Conservation (phyloP, 2,797 vertebrate species). For the Bradypus variegatus region DNA sequence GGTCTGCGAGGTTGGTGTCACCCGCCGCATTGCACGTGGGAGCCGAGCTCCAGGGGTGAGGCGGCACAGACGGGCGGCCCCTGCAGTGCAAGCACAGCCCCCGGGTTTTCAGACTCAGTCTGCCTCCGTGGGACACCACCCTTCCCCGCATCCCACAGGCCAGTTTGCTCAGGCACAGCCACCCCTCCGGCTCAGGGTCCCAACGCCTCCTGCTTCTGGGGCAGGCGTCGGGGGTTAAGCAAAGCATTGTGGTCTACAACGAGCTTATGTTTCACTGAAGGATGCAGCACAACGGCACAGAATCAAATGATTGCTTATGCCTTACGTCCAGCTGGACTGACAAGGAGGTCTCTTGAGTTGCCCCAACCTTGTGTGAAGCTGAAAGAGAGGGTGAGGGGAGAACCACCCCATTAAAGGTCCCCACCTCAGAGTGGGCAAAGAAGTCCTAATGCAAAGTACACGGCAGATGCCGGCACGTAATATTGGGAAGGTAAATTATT, state of each 20-base stretch:
- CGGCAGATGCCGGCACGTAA: accelerated
- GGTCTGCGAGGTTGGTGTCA: too few relatives aligned
- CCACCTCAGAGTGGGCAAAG: neutral
- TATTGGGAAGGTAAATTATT: neutral
- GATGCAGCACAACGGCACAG: neutral
- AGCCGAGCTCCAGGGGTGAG: neutral
- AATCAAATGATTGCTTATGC: neutral
- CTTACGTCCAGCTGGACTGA: neutral
- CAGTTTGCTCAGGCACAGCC: too few relatives aligned
- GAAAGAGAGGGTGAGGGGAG: neutral
- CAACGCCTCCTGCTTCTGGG: neutral
- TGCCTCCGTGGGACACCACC: too few relatives aligned
- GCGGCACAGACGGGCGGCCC: too few relatives aligned
- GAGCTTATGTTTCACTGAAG: neutral
- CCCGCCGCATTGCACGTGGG: neutral
- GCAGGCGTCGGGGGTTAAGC: neutral
- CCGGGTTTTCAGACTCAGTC: too few relatives aligned
- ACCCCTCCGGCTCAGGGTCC: too few relatives aligned
- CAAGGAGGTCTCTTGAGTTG: neutral
- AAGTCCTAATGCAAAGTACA: accelerated
- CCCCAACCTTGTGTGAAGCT: neutral
- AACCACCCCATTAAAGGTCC: neutral
- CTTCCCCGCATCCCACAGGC: too few relatives aligned
- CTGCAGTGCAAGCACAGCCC: too few relatives aligned
- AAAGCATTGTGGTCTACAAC: neutral